Evolutionary conservation across 1,140 invertebrate species (phyloP).

Genomic region (Meteorus sp.): DNA sequence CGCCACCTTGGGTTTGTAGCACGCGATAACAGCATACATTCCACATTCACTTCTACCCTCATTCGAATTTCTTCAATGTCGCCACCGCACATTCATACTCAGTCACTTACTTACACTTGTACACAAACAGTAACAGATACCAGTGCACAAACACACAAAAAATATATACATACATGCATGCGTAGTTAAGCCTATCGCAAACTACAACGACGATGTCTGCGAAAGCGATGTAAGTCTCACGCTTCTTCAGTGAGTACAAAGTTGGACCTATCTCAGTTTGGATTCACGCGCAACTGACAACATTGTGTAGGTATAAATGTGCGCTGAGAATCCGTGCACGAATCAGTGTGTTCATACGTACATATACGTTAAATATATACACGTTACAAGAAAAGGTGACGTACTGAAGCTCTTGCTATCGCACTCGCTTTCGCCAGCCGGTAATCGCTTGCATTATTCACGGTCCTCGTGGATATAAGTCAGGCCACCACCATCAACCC

Average conservation of each 20-base stretch:
- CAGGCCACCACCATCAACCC: slow-evolving; percentile 19
- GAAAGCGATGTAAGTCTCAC: slow-evolving; percentile 18
- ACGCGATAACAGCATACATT: neutral
- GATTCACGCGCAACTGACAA: slow-evolving; percentile 20
- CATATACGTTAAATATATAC: neutral
- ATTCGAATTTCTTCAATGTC: slow-evolving; percentile 16
- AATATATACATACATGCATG: too few relatives aligned
- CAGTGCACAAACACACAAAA: too few relatives aligned
- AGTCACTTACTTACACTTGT: too few relatives aligned
- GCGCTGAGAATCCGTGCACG: neutral
- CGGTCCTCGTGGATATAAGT: slow-evolving; percentile 29
- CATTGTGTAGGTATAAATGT: too few relatives aligned
- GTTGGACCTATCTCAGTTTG: slow-evolving; percentile 22
- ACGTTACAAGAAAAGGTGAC: neutral
- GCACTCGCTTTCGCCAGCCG: slow-evolving; percentile 17
- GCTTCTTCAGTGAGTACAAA: slow-evolving; percentile 19
- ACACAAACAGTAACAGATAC: too few relatives aligned
- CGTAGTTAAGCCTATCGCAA: slow-evolving; percentile 20
- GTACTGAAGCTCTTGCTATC: slow-evolving; percentile 12
- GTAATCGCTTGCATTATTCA: slow-evolving; percentile 35
- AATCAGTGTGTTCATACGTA: neutral
- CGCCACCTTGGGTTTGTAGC: neutral
- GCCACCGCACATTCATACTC: neutral
- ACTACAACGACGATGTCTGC: neutral
- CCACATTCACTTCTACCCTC: neutral